These are phyloP conservation scores for Adelphocoris suturalis DNA, from an alignment of 2,888 invertebrate genomes.

Conservation along the genomic window DNA sequence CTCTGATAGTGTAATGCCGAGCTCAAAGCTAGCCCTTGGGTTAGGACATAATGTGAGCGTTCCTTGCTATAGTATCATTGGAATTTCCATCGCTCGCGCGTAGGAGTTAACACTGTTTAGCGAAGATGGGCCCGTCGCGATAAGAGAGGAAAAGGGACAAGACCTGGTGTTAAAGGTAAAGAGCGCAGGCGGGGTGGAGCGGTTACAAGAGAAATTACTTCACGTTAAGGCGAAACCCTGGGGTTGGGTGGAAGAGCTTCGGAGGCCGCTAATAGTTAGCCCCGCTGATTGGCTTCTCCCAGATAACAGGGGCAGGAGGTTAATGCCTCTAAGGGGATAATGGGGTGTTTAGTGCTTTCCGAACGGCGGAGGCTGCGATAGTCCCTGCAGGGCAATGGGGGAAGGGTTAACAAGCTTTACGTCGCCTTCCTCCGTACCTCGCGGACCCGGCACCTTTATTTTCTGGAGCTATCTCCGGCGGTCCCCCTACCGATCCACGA, in stretches of 20 bases:
- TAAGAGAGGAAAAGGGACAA: not conserved
- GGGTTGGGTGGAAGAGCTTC: conserved; percentile 41
- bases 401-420: conserved; percentile 67
- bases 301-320: conserved; percentile 69
- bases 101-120: conserved; percentile 16
- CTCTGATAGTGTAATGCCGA: not conserved
- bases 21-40: not conserved
- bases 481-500: not conserved
- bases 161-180: conserved; percentile 28
- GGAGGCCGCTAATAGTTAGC: conserved; percentile 65
- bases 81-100: not conserved
- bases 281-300: conserved; percentile 65
- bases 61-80: not conserved
- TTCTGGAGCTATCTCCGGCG: not conserved
- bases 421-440: conserved; percentile 15
- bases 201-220: conserved; percentile 70
- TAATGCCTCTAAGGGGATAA: conserved; percentile 69
- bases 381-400: not conserved
- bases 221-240: conserved; percentile 59
- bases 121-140: not conserved
- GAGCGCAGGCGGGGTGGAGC: not conserved
- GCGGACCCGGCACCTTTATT: conserved; percentile 17
- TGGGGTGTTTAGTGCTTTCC: conserved; percentile 70
- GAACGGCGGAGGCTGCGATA: conserved; percentile 52
- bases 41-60: not conserved